Evolutionary conservation across 2,797 vertebrate species (phyloP).

Genomic region (Spinus olivaceus): DNA sequence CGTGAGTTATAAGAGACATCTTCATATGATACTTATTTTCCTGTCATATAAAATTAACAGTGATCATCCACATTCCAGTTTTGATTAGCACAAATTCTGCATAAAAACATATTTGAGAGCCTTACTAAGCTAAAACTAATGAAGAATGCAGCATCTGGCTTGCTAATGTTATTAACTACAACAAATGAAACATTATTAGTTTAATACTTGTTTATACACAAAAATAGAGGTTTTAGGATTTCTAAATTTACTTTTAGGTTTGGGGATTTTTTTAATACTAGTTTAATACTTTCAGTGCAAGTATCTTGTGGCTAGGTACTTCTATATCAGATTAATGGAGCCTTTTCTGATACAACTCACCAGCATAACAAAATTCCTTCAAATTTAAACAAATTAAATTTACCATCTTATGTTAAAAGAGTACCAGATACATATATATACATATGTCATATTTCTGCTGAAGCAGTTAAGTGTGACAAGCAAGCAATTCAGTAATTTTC

Average conservation of each 20-base stretch:
- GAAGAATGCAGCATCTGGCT: background rate
- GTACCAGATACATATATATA: background rate
- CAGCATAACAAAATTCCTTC: background rate
- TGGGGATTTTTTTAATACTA: fast-evolving
- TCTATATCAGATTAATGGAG: background rate
- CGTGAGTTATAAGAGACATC: background rate
- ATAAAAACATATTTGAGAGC: background rate
- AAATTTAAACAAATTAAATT: background rate
- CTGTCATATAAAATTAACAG: background rate
- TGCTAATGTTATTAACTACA: background rate
- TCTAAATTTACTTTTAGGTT: background rate
- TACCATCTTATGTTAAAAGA: background rate
- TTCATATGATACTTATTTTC: background rate
- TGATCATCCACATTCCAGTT: background rate
- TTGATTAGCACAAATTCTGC: background rate
- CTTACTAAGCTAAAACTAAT: background rate
- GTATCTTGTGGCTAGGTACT: background rate
- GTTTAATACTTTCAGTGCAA: background rate
- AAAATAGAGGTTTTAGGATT: background rate
- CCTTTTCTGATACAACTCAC: background rate
- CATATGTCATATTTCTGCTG: background rate
- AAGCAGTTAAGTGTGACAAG: background rate
- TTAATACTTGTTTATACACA: background rate
- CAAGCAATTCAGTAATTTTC: background rate
- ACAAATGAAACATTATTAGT: background rate